Conservation (phyloP, 2,797 vertebrate species). For the Micrastur ruficollis region DNA sequence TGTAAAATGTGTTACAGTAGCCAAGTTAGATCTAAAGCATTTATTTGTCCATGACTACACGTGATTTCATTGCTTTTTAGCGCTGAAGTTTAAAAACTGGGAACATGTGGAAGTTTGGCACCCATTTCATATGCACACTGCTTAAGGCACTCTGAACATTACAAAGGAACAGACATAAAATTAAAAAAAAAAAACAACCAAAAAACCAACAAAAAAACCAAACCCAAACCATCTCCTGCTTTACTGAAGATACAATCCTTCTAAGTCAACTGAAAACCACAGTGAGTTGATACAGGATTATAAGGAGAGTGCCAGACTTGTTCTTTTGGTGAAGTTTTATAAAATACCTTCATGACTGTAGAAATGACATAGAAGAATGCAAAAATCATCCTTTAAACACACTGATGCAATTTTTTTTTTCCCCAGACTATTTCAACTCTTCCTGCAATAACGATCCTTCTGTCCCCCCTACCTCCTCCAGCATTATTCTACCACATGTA, state of each 20-base stretch:
- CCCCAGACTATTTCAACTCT: background rate
- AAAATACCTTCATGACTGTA: background rate
- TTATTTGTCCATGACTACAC: background rate
- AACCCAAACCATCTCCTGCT: background rate
- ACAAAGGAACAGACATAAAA: background rate
- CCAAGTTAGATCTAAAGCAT: background rate
- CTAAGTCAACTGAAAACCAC: background rate
- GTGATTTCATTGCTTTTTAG: background rate
- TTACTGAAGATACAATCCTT: background rate
- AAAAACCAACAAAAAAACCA: background rate
- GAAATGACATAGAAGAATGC: background rate
- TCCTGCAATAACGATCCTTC: background rate
- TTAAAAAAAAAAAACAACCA: too few species aligned
- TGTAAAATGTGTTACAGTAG: background rate
- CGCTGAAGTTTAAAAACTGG: background rate
- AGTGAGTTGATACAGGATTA: background rate
- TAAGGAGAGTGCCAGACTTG: background rate
- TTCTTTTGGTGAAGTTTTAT: fast-evolving
- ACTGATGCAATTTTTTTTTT: background rate
- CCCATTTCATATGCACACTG: background rate
- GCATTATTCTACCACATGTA: background rate
- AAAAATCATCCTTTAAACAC: background rate
- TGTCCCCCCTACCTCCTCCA: background rate
- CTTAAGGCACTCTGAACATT: background rate
- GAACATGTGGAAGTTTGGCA: background rate